phyloP scores from a whole-genome alignment of 2,113 vertebrate genomes.

The Hydrolagus affinis region DNA sequence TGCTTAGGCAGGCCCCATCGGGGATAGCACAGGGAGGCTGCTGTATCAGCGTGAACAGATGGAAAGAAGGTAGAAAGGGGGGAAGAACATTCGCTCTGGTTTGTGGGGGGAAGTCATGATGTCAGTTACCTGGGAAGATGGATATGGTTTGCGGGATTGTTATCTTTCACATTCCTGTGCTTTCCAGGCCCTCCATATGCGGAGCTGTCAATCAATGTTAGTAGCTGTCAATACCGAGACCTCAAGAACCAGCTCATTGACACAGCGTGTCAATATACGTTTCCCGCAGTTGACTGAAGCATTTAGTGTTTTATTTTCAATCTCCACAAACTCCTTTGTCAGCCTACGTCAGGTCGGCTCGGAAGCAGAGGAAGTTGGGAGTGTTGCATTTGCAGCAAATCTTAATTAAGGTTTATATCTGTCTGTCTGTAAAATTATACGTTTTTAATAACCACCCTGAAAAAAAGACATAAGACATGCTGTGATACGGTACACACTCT shows the following conservation, averaged over 20 bases:
- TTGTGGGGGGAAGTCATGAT: conserved; percentile 42
- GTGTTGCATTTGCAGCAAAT: neutral
- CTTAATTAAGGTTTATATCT: neutral
- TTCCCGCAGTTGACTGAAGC: conserved; percentile 7
- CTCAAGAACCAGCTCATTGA: conserved; percentile 5
- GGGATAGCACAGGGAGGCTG: conserved; percentile 57
- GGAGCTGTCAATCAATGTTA: conserved; percentile 39
- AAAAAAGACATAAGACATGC: neutral
- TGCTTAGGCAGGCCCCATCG: conserved; percentile 69
- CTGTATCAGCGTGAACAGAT: conserved; percentile 73
- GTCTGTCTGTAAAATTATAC: neutral
- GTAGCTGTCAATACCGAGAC: conserved; percentile 31
- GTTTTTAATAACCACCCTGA: no score
- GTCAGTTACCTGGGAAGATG: conserved; percentile 54
- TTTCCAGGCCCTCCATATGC: conserved; percentile 29
- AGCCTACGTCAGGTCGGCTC: conserved; percentile 27
- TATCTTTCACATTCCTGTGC: conserved; percentile 17
- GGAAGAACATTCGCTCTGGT: conserved; percentile 48
- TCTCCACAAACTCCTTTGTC: conserved; percentile 31
- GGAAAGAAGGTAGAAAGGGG: conserved; percentile 55
- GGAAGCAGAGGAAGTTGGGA: neutral
- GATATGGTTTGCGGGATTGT: conserved; percentile 39
- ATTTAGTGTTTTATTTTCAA: conserved; percentile 8
- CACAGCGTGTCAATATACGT: neutral
- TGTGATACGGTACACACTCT: neutral